These are phyloP conservation scores for Eulimnadia texana DNA, from an alignment of 1,140 invertebrate species.

Conservation along the genomic window DNA sequence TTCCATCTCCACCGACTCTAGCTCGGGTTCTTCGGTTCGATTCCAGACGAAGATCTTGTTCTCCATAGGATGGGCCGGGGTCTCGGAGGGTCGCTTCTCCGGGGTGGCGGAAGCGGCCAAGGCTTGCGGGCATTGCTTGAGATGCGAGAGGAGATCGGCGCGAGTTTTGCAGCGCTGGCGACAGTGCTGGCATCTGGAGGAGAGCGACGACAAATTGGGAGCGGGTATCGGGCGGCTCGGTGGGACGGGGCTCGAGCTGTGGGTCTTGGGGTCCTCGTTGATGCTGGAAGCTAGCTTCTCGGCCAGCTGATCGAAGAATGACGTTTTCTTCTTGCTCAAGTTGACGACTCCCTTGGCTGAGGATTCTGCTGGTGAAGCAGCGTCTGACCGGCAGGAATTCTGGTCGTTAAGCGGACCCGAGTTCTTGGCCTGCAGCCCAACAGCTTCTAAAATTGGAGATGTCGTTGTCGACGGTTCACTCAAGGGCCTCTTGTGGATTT, in stretches of 20 bases:
- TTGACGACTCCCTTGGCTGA: not conserved
- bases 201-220: conserved; percentile 29
- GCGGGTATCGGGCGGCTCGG: conserved; percentile 30
- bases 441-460: conserved; percentile 12
- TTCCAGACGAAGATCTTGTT: conserved; percentile 62
- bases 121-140: conserved; percentile 43
- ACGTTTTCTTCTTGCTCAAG: conserved; percentile 45
- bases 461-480: not conserved
- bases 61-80: conserved; percentile 45
- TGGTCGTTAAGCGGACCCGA: not conserved
- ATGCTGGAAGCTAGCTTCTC: conserved; percentile 43
- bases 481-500: conserved; percentile 6
- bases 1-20: conserved; percentile 4
- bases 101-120: conserved; percentile 28
- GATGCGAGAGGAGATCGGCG: conserved; percentile 52
- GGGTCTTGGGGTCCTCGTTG: conserved; percentile 45
- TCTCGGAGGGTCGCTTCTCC: conserved; percentile 18
- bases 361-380: not conserved
- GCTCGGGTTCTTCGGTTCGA: conserved; percentile 29
- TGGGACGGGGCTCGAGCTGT: conserved; percentile 38
- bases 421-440: conserved; percentile 6
- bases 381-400: not conserved
- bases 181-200: conserved; percentile 65
- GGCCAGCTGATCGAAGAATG: conserved; percentile 67
- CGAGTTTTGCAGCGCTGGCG: conserved; percentile 68